Base-by-base conservation (phyloP, 2,888 invertebrate genomes). In the Tethea ocularis region DNA sequence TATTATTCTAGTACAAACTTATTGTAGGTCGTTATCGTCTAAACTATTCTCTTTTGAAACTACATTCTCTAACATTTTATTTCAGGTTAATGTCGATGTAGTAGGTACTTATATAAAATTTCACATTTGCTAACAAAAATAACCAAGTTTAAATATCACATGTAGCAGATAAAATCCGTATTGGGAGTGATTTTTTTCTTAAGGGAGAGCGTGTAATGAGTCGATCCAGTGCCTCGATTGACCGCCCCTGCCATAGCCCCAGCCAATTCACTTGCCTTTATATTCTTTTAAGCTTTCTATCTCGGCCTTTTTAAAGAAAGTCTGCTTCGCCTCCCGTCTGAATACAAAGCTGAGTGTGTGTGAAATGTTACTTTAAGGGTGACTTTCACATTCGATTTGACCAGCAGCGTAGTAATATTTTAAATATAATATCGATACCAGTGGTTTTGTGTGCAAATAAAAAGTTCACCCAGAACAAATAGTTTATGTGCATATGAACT, bases 201-300 rank as follows among this genome's bases (percentile, higher is more conserved):
- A 72, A 66, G 71, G 76, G 70, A 67, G 70, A 75, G 69, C 76
- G 67, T 78, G 84, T 91, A 91, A 91, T 91, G 90, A 91, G 87
- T 83, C 82, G 83, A 82, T 85, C 85, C 85, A 78, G 74, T 83
- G 89, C 79, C 86, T 91, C 88, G 80, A 90, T 90, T 90, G 91
- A 89, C 90, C 88, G 84, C 85, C 85, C 81, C 78, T 72, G 77
- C 77, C 75, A 84, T 82, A 72, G 80, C 80, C 73, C 71, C 67
- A 71, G 77, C 81, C 87, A 84, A 88, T 89, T 87, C 87, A 80
- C 85, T 86, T 80, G 81, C 78, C 75, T 86, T 86, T 86, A 82
- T 86, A 87, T 80, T 86, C 86, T 86, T 86, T 86, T 83, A 82
- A 83, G 79, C 77, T 80, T 80, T 74, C 81, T 80, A 81, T 83